A percentile compares a stretch with the other conserved stretches of the same genome.
Conservation (phyloP, 2,888 invertebrate genomes). For the Rhagophthalmus giganteus region DNA sequence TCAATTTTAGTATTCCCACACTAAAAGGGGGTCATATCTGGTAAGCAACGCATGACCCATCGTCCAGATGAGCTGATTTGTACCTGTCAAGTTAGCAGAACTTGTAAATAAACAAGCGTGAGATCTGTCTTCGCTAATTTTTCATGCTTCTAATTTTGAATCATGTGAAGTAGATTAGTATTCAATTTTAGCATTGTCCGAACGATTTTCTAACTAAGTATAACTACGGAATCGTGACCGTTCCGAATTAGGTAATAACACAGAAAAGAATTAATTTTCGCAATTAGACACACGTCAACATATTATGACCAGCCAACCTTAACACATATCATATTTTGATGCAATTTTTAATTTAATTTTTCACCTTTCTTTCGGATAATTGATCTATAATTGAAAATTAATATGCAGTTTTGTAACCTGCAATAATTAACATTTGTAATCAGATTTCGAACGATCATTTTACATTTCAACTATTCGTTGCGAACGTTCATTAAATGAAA, state of each 20-base stretch:
- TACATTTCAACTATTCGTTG: slow-evolving; percentile 1
- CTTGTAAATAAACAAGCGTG: slow-evolving; percentile 31
- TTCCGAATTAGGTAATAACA: slow-evolving; percentile 25
- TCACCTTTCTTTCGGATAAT: background rate
- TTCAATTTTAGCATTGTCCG: slow-evolving; percentile 27
- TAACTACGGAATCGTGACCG: slow-evolving; percentile 27
- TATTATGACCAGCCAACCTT: slow-evolving; percentile 17
- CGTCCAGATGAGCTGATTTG: slow-evolving; percentile 31
- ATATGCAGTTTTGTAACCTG: background rate
- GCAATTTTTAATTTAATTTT: background rate
- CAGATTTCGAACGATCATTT: background rate
- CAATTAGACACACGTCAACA: slow-evolving; percentile 28
- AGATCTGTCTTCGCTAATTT: slow-evolving; percentile 33
- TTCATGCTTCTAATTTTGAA: slow-evolving; percentile 30
- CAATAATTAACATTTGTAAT: background rate
- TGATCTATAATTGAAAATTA: background rate
- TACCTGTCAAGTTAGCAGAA: slow-evolving; percentile 30
- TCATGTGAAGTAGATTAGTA: slow-evolving; percentile 24
- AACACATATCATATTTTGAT: background rate
- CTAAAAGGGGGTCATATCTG: slow-evolving; percentile 29
- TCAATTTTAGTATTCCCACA: slow-evolving; percentile 34
- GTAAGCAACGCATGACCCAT: slow-evolving; percentile 26
- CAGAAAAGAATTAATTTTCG: slow-evolving; percentile 25
- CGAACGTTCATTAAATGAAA: slow-evolving; percentile 24
- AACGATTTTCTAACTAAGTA: slow-evolving; percentile 22